Base-by-base conservation (phyloP, 2,113 vertebrate species). In the Lophotis ruficrista region DNA sequence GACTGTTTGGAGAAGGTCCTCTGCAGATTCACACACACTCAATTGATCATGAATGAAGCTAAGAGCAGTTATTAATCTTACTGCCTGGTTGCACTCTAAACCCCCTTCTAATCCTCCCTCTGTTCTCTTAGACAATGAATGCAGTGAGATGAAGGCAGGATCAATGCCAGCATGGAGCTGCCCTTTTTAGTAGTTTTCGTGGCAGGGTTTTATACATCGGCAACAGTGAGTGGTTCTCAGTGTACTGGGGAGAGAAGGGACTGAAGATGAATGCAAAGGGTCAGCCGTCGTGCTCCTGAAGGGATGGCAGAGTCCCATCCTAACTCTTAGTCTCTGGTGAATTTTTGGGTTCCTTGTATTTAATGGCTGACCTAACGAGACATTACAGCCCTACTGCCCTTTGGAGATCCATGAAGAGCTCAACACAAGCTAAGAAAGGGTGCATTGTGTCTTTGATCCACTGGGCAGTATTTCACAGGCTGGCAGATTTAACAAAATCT, bases 101-200 rank as follows among this genome's bases (percentile, higher is more conserved):
- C 92, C 78, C 70, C 82, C 83, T 93, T 94, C 96, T 97, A 97
- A 97, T 96, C 96, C 93, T 79, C 82, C 92, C 83, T 97, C 95
- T 97, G 88, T 98, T 97, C 96, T 94, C 93, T 91, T 76, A 87
- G 87, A 98, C 96, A 97, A 96, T 97, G 96, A 94, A 93, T 92
- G 95, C 89, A 96, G 91, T 95, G 94, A 97, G 94, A 96, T 94
- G 84, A 96, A 96, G 94, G 93, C 90, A 92, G 88, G 89, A 94
- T 95, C 95, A 92, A 73, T 86, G 96, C 93, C 94, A 97, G 91
- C 89, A 60, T 90, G 93, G 79, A 94, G 78, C 96, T 95, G 92
- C 94, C 70, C 60, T 96, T 96, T 97, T 95, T 90, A 94, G 83
- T 76, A 89, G 90, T 97, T 95, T 89, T 90, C 6, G 73, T 85